Conservation (phyloP, 2,797 vertebrate species). For the Sebastolobus altivelis region DNA sequence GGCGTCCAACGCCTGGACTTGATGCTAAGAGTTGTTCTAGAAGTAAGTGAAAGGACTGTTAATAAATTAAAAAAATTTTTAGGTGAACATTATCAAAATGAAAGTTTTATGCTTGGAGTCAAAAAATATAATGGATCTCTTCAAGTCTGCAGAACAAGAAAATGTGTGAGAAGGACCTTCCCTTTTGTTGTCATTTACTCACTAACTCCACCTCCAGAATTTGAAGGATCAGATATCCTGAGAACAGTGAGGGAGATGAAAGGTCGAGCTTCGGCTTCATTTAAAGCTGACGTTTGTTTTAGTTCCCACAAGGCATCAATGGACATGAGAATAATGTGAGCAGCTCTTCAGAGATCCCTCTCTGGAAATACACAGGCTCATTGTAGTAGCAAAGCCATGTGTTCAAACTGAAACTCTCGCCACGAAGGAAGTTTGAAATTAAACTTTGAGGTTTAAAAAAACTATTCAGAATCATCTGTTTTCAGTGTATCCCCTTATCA, state of each 20-base stretch:
- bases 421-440: not conserved
- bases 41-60: not conserved
- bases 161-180: not conserved
- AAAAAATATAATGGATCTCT: not conserved
- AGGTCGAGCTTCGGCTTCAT: not conserved
- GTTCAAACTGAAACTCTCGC: not conserved
- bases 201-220: not conserved
- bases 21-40: not conserved
- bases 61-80: not conserved
- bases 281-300: slow-evolving; percentile 11
- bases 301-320: not conserved
- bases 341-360: not conserved
- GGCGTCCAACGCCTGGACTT: not conserved
- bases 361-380: not conserved
- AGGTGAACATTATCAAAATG: not conserved
- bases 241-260: not conserved
- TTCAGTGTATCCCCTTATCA: no score
- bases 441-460: no score
- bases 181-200: not conserved
- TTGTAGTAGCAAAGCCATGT: not conserved
- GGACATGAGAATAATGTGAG: slow-evolving; percentile 12
- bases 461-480: no score
- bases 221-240: slow-evolving; percentile 2
- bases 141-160: not conserved
- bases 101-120: no score